phyloP scores from a whole-genome alignment of 2,113 vertebrate genomes.

The Actenoides lindsayi region DNA sequence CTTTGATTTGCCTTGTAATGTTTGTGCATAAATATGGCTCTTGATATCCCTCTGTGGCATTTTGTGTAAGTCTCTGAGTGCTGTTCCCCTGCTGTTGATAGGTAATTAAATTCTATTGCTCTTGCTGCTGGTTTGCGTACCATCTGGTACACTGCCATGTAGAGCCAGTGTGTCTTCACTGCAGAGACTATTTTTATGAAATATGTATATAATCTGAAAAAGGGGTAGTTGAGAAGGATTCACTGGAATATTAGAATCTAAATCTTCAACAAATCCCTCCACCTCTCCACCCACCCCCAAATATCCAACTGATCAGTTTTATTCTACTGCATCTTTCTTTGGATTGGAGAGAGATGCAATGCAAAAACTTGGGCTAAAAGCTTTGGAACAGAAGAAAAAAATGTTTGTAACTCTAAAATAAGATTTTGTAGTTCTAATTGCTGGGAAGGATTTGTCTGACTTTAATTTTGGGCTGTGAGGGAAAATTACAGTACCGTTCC shows the following conservation, averaged over 20 bases:
- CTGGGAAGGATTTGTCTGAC: not conserved
- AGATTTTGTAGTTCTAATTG: not conserved
- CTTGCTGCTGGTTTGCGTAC: not conserved
- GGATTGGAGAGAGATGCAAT: not conserved
- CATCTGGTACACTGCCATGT: not conserved
- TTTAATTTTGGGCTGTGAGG: not conserved
- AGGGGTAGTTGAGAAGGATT: not conserved
- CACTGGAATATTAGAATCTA: not conserved
- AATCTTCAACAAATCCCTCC: not conserved
- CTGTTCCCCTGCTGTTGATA: not conserved
- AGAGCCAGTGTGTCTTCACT: not conserved
- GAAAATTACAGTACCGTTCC: not conserved
- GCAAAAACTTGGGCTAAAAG: not conserved
- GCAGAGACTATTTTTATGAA: not conserved
- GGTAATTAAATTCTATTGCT: not conserved
- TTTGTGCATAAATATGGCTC: not conserved
- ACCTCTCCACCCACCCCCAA: not conserved
- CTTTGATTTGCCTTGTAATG: not conserved
- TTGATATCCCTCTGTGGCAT: not conserved
- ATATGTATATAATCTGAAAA: not conserved
- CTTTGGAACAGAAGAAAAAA: not conserved
- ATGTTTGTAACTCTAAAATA: not conserved
- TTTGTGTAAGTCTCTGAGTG: not conserved
- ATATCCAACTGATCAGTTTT: not conserved
- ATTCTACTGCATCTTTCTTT: not conserved